Base-by-base conservation (phyloP, 2,797 vertebrate genomes). In the Enteromius radiatus region DNA sequence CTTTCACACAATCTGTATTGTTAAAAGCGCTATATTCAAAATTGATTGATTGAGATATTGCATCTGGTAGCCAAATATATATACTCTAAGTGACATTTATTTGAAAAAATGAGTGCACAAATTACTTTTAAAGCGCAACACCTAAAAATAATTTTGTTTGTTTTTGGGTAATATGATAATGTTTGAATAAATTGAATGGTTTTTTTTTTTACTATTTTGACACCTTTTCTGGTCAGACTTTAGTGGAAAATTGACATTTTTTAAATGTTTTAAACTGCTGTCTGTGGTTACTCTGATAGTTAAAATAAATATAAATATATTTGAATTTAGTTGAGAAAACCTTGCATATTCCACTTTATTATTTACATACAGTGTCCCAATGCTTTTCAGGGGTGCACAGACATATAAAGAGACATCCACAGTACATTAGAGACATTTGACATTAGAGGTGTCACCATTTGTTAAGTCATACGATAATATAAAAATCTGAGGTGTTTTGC, bases 211-310 rank as follows among this genome's bases (percentile, higher is more conserved):
- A 54, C 52, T 0, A 5, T 59, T 26, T 59, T 59, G 23, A 59
- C 54, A 56, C n/a, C 5, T 63, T 63, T 63, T 19, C 28, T 33
- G 63, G 31, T 38, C 10, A 64, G 33, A 64, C 3, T 0, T n/a
- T 64, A 19, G 6, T 33, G 59, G 28, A 64, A 33, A 1, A 19
- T 64, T 5, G 28, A 17, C 28, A 33, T 21, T 6, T 21, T 41
- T 67, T 4, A 65, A 65, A 65, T 36, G 19, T 5, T 36, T 36
- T 10, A 0, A 47, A 70, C 41, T 5, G 15, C 36, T 23, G 5
- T 68, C 67, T 45, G 4, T 23, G 36, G 36, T 67, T 67, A 41
- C 64, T 67, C 64, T 69, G 11, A 43, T 68, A 41, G 21, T 68
- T 68, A 14, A 23, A 68, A 41, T 41, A 6, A 67, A 41, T 41